Conservation (phyloP, 2,113 vertebrate genomes). For the Spea bombifrons region DNA sequence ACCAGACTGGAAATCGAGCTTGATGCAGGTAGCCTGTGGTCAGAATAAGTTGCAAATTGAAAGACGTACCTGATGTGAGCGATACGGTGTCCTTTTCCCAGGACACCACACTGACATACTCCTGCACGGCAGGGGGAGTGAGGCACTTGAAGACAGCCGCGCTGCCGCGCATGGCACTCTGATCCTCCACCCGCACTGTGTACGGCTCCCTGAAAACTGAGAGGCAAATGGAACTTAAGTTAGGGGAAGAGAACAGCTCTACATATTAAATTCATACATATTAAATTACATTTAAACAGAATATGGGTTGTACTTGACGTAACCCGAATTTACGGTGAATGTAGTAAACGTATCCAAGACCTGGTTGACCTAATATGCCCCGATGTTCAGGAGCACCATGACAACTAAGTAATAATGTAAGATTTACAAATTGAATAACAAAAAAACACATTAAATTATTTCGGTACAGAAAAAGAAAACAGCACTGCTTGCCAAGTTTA, state of each 20-base stretch:
- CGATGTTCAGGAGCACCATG: too few relatives aligned
- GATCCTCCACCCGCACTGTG: slow-evolving; percentile 98
- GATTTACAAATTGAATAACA: too few relatives aligned
- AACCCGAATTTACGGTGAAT: too few relatives aligned
- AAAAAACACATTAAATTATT: too few relatives aligned
- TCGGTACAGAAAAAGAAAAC: too few relatives aligned
- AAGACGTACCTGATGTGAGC: slow-evolving; percentile 89
- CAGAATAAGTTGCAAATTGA: not conserved
- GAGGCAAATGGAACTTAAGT: not conserved
- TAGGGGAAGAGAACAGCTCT: not conserved
- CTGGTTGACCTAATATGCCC: too few relatives aligned
- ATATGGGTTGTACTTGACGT: too few relatives aligned
- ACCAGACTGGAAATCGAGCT: not conserved
- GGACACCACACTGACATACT: slow-evolving; percentile 97
- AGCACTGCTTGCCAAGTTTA: too few relatives aligned
- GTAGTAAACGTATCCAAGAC: too few relatives aligned
- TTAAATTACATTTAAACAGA: too few relatives aligned
- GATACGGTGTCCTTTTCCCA: slow-evolving; percentile 99
- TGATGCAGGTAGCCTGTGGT: not conserved
- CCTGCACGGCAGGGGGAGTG: slow-evolving; percentile 96
- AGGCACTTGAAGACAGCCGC: slow-evolving; percentile 99
- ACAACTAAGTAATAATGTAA: too few relatives aligned
- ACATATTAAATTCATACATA: too few relatives aligned
- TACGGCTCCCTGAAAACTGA: slow-evolving; percentile 95
- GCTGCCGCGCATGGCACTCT: slow-evolving; percentile 97